Evolutionary conservation across 2,797 vertebrate genomes (phyloP).

Genomic region (Onychomys arenicola): DNA sequence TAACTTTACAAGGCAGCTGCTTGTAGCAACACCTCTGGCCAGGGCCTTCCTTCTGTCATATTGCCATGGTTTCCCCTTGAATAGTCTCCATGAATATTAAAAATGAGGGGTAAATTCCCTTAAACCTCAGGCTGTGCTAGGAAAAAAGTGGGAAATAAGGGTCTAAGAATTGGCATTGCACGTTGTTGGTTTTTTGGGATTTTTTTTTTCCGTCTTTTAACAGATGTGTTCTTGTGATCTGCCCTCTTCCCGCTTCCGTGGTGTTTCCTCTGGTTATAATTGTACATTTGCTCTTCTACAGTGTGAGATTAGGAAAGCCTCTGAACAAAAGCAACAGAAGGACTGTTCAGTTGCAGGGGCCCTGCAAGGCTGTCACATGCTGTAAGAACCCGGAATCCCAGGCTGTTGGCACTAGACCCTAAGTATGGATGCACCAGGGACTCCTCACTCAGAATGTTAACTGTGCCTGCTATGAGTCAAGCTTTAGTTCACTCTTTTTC

Average conservation of each 20-base stretch:
- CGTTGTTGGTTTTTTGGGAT: no score
- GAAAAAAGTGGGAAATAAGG: slow-evolving; percentile 23
- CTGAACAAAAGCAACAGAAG: slow-evolving; percentile 18
- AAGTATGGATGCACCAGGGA: not conserved
- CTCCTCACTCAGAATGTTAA: slow-evolving; percentile 21
- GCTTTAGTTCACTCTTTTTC: not conserved
- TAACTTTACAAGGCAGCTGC: slow-evolving; percentile 72
- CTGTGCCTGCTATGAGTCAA: not conserved
- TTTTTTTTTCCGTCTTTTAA: not conserved
- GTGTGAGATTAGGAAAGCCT: slow-evolving; percentile 7
- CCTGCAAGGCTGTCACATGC: not conserved
- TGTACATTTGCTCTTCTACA: slow-evolving; percentile 46
- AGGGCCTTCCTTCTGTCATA: slow-evolving; percentile 71
- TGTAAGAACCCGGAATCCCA: not conserved
- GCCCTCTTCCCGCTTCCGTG: not conserved
- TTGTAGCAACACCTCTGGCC: slow-evolving; percentile 80
- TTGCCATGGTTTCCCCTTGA: slow-evolving; percentile 70
- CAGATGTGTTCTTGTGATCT: not conserved
- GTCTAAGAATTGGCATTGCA: slow-evolving; percentile 32
- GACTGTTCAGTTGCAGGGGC: not conserved
- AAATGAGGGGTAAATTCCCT: slow-evolving; percentile 71
- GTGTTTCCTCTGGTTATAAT: not conserved
- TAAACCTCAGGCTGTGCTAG: slow-evolving; percentile 74
- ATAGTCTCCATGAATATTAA: slow-evolving; percentile 74
- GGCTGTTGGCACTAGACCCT: not conserved